Percentiles rank a stretch among this genome's conserved stretches.
Conservation (phyloP, 2,888 invertebrate species). For the Clepsis dumicolana region DNA sequence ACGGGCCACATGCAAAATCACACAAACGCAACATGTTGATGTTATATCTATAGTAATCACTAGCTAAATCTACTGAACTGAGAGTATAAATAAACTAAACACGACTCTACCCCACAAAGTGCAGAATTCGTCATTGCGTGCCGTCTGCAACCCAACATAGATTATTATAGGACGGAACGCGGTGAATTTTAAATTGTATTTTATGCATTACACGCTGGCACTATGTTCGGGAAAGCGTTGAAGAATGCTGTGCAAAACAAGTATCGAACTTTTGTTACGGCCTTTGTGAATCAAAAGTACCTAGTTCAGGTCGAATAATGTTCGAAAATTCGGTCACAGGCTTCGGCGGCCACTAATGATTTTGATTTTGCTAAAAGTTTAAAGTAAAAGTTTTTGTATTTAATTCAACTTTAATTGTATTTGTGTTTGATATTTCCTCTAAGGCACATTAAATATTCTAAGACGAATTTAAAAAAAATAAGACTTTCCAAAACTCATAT, state of each 20-base stretch:
- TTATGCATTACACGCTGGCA: conserved; percentile 20
- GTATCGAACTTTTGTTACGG: background rate
- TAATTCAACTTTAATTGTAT: no score
- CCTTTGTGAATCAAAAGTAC: conserved; percentile 9
- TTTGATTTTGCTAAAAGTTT: no score
- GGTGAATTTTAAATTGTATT: conserved; percentile 32
- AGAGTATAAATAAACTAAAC: background rate
- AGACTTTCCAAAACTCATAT: no score
- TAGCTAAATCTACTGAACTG: background rate
- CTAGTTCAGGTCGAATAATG: background rate
- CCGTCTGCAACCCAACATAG: conserved; percentile 1
- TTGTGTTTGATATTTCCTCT: no score
- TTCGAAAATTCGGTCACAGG: no score
- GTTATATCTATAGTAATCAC: background rate
- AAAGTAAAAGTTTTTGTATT: no score
- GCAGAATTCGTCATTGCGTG: conserved; percentile 11
- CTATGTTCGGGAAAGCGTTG: conserved; percentile 16
- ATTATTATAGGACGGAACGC: conserved; percentile 19
- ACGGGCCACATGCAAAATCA: background rate
- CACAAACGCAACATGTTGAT: background rate
- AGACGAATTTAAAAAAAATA: no score
- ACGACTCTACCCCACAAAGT: conserved; percentile 1
- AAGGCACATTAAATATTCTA: no score
- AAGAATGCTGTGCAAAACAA: conserved; percentile 6
- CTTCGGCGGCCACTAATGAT: no score